A percentile compares a stretch with the other conserved stretches of the same genome.
Conservation (phyloP, 2,797 vertebrate species). For the Crenichthys baileyi region DNA sequence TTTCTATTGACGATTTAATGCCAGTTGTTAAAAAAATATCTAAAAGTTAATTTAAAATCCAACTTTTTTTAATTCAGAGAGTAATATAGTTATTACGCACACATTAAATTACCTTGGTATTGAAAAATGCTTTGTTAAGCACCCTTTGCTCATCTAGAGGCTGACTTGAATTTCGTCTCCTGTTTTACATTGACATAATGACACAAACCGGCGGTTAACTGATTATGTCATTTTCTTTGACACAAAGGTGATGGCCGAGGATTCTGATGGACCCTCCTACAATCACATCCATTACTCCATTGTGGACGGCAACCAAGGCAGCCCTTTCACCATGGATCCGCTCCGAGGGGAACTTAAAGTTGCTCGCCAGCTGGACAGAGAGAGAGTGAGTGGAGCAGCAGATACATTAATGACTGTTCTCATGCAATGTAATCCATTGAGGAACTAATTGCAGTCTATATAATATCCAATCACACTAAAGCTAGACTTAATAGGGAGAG, state of each 20-base stretch:
- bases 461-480: conserved; percentile 64
- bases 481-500: conserved; percentile 57
- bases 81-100: background rate
- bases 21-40: no score
- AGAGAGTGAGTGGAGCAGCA: conserved; percentile 82
- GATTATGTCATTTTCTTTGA: conserved; percentile 17
- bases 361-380: conserved; percentile 92
- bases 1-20: no score
- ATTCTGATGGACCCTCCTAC: conserved; percentile 91
- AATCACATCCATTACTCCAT: conserved; percentile 90
- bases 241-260: conserved; percentile 91
- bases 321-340: conserved; percentile 91
- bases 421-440: conserved; percentile 46
- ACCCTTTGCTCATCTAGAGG: background rate
- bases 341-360: conserved; percentile 91
- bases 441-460: conserved; percentile 61
- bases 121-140: background rate
- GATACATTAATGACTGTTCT: conserved; percentile 52
- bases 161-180: background rate
- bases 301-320: conserved; percentile 92
- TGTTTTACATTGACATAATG: background rate
- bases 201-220: no score
- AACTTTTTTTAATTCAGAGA: background rate
- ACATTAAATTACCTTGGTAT: background rate
- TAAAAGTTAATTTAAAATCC: background rate